These are phyloP conservation scores for Pantelozetes paolii DNA, from an alignment of 2,888 invertebrate species.

Conservation along the genomic window DNA sequence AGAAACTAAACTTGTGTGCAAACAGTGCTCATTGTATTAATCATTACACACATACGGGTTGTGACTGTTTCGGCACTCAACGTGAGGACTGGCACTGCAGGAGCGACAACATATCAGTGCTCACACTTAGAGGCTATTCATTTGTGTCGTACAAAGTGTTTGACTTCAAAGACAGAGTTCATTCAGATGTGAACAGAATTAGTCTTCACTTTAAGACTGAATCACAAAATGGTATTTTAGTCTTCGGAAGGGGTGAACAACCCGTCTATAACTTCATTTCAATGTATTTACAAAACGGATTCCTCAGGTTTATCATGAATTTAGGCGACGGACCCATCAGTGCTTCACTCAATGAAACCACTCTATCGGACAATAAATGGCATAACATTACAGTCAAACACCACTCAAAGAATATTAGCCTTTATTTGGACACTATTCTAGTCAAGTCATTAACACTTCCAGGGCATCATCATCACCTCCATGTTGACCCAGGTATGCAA, in stretches of 20 bases:
- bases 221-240: slow-evolving; percentile 83
- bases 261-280: slow-evolving; percentile 85
- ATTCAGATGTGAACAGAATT: slow-evolving; percentile 77
- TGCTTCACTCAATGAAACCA: slow-evolving; percentile 50
- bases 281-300: slow-evolving; percentile 70
- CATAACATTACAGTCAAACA: slow-evolving; percentile 84
- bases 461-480: slow-evolving; percentile 59
- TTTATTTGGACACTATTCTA: slow-evolving; percentile 65
- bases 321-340: slow-evolving; percentile 69
- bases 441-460: background rate
- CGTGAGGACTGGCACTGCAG: slow-evolving; percentile 90
- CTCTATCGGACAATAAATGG: slow-evolving; percentile 58
- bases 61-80: slow-evolving; percentile 86
- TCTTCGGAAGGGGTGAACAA: slow-evolving; percentile 82
- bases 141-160: slow-evolving; percentile 88
- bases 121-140: slow-evolving; percentile 82
- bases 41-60: slow-evolving; percentile 80
- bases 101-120: slow-evolving; percentile 77
- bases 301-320: slow-evolving; percentile 78
- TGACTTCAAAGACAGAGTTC: slow-evolving; percentile 85
- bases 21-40: slow-evolving; percentile 83
- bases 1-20: slow-evolving; percentile 74
- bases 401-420: slow-evolving; percentile 63
- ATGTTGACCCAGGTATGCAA: slow-evolving; percentile 84
- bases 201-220: slow-evolving; percentile 83